Evolutionary conservation across 2,888 invertebrate species (phyloP).

Genomic region (Lymantria monacha): DNA sequence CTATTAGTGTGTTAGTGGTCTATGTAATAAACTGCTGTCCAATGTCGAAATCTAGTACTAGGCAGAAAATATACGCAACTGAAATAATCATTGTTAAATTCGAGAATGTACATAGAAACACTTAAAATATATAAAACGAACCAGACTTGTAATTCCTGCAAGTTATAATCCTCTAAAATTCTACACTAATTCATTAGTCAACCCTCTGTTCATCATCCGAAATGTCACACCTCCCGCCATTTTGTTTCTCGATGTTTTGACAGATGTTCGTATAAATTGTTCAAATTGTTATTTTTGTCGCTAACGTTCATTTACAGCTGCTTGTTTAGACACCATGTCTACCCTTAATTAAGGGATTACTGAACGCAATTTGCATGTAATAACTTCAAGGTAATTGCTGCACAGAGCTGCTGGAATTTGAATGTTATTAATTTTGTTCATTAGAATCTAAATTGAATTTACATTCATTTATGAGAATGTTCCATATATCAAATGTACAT

Average conservation of each 20-base stretch:
- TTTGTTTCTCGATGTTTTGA: constrained; percentile 47
- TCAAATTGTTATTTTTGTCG: constrained; percentile 57
- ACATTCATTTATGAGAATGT: neutral
- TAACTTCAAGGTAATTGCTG: constrained; percentile 26
- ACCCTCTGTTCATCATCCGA: constrained; percentile 3
- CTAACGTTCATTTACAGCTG: constrained; percentile 41
- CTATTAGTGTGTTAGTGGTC: too few relatives aligned
- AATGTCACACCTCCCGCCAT: constrained; percentile 1
- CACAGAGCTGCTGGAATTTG: constrained; percentile 2
- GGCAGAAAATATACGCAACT: too few relatives aligned
- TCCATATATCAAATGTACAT: neutral
- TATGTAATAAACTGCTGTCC: too few relatives aligned
- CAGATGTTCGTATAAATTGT: constrained; percentile 48
- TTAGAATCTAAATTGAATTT: constrained; percentile 1
- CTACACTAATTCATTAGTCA: constrained; percentile 21
- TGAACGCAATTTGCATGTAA: constrained; percentile 36
- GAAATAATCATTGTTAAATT: too few relatives aligned
- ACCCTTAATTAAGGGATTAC: constrained; percentile 34
- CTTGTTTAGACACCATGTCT: constrained; percentile 45
- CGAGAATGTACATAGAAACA: too few relatives aligned
- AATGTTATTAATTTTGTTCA: constrained; percentile 8
- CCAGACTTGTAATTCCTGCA: too few relatives aligned
- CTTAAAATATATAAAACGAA: too few relatives aligned
- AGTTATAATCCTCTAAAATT: constrained; percentile 4
- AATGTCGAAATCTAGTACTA: too few relatives aligned